Base-by-base conservation (phyloP, 35 echinoderm and acorn worm species). In the Eucidaris tribuloides region DNA sequence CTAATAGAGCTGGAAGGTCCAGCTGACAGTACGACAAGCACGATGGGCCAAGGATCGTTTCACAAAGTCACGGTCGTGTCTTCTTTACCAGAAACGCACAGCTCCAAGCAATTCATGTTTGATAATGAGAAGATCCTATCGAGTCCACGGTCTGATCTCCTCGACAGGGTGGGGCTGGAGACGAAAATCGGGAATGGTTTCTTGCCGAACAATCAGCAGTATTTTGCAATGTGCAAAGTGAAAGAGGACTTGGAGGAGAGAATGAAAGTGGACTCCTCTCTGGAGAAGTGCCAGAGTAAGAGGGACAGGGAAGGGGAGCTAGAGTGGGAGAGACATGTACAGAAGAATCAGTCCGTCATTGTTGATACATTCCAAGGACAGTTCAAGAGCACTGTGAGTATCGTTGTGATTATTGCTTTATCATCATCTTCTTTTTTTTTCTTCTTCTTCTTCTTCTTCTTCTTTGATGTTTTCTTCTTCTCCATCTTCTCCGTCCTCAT, bases 311-410 rank as follows among this genome's bases (percentile, higher is more conserved):
- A 93, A 52, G 91, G 87, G 34, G 81, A 93, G 58, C 82, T 40
- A 24, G 87, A 90, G 36, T 99, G 96, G 96, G 86, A 90, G 1
- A 79, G 89, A 23, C 92, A 99, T 62, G 58, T 93, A 18, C 56
- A 68, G 15, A 76, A 56, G 4, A 99, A 99, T 61, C 80, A 90
- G 80, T 93, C 96, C 14, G 83, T 89, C 42, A 91, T 99, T 38
- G 84, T 93, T 62, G 87, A 99, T 71, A 91, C 89, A 59, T 99
- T 99, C 83, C 96, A 99, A 45, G 96, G 96, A 57, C 96, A 99
- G 58, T 92, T 99, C 57, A 99, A 99, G 32, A 99, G 96, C 76
- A 99, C 96, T n/a, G 96, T 99, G 84, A 93, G 90, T 87, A 79
- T 60, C n/a, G n/a, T n/a, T n/a, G n/a, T n/a, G n/a, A n/a, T n/a